Percentiles rank a stretch among this genome's conserved stretches.
phyloP scores from a whole-genome alignment of 2,113 vertebrate genomes.

The Lanius ludovicianus region DNA sequence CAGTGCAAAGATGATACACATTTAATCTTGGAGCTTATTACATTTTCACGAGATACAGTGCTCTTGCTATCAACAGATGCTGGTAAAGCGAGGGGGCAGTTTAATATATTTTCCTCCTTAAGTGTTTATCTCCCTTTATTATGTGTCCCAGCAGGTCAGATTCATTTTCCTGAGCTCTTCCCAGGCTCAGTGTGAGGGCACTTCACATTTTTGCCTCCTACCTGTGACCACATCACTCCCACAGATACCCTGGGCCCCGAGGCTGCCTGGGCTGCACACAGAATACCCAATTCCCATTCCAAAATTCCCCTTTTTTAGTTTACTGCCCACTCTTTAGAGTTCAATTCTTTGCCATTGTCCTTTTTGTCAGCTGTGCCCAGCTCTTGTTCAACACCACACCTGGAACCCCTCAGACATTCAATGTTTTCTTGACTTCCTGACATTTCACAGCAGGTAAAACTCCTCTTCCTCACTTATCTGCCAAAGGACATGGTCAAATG shows the following conservation, averaged over 20 bases:
- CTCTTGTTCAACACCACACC: neutral
- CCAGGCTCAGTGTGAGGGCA: neutral
- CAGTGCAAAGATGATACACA: neutral
- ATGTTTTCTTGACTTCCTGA: neutral
- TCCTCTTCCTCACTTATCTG: neutral
- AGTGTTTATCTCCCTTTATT: neutral
- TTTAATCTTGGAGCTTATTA: conserved; percentile 29
- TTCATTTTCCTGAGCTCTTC: neutral
- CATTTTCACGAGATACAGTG: neutral
- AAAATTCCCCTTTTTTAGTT: neutral
- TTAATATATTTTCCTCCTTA: neutral
- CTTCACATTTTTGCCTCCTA: neutral
- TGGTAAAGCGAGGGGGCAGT: neutral
- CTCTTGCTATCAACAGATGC: neutral
- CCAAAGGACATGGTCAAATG: neutral
- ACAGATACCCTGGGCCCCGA: neutral
- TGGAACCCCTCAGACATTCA: neutral
- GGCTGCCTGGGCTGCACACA: neutral
- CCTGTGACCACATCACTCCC: neutral
- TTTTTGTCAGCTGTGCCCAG: neutral
- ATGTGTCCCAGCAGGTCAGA: neutral
- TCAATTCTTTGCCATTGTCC: neutral
- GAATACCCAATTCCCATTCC: neutral
- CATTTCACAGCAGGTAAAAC: neutral
- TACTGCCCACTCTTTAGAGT: neutral